Percentiles rank a stretch among this genome's conserved stretches.
These are phyloP conservation scores for Xenopus laevis DNA, from an alignment of 2,113 vertebrate genomes.

Conservation along the genomic window DNA sequence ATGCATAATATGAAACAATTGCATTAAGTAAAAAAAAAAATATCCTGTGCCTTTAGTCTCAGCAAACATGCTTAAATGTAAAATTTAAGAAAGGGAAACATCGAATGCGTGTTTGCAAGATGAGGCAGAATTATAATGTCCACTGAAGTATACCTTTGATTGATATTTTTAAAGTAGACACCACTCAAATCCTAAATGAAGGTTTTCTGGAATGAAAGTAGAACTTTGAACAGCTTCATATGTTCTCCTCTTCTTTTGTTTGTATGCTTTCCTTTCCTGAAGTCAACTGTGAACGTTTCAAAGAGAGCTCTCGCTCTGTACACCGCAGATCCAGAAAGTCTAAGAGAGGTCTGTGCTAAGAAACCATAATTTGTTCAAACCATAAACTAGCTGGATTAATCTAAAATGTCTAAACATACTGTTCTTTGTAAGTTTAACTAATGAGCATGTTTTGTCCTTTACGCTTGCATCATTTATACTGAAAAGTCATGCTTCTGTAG, in stretches of 20 bases:
- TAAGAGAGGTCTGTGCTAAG: conserved; percentile 77
- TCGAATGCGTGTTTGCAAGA: too few relatives aligned
- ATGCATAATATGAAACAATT: not conserved
- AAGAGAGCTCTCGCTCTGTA: conserved; percentile 72
- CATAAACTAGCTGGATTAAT: conserved; percentile 45
- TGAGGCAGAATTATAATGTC: too few relatives aligned
- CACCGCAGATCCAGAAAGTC: conserved; percentile 83
- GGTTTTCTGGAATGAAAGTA: conserved; percentile 22
- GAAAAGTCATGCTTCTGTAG: conserved; percentile 10
- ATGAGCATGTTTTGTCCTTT: conserved; percentile 51
- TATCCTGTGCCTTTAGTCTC: too few relatives aligned
- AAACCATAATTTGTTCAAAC: conserved; percentile 49
- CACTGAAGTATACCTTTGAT: too few relatives aligned
- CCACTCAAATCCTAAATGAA: conserved; percentile 11
- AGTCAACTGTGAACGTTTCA: conserved; percentile 78
- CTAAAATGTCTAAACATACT: conserved; percentile 47
- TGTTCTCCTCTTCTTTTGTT: conserved; percentile 58
- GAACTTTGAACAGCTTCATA: conserved; percentile 48
- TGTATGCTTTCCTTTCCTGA: conserved; percentile 66
- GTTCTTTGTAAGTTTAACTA: conserved; percentile 39
- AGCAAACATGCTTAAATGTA: too few relatives aligned
- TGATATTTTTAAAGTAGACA: too few relatives aligned
- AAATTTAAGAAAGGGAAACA: too few relatives aligned
- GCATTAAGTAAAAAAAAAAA: too few relatives aligned
- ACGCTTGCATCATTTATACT: conserved; percentile 32